Evolutionary conservation across 2,797 vertebrate genomes (phyloP).

Genomic region (Cossypha niveicapilla): DNA sequence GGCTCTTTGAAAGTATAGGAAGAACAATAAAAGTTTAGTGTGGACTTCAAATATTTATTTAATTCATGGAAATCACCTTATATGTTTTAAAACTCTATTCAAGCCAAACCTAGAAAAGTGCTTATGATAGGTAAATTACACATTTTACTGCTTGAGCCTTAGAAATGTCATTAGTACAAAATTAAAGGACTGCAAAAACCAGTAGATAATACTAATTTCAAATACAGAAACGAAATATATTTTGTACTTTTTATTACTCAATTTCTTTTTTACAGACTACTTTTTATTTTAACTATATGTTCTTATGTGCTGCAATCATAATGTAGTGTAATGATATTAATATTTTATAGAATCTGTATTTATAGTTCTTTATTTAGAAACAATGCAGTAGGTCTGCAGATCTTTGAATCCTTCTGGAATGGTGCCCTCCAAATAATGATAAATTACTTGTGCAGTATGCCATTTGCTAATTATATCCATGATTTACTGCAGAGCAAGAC

Average conservation of each 20-base stretch:
- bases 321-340: conserved; percentile 82
- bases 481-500: conserved; percentile 99
- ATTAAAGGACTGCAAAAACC: conserved; percentile 71
- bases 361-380: conserved; percentile 97
- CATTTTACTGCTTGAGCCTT: conserved; percentile 68
- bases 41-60: conserved; percentile 67
- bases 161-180: conserved; percentile 71
- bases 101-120: conserved; percentile 65
- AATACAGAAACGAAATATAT: conserved; percentile 73
- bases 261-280: conserved; percentile 77
- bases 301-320: conserved; percentile 68
- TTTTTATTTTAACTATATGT: conserved; percentile 79
- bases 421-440: conserved; percentile 99
- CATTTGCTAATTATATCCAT: conserved; percentile 99
- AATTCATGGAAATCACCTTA: conserved; percentile 66
- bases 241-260: conserved; percentile 73
- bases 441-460: conserved; percentile 99
- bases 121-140: conserved; percentile 74
- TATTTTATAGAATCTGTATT: conserved; percentile 96
- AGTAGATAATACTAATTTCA: conserved; percentile 78
- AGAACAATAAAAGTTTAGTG: conserved; percentile 59
- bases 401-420: conserved; percentile 99
- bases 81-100: conserved; percentile 68
- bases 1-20: background rate
- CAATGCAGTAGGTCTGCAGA: conserved; percentile 97